Evolutionary conservation across 2,113 vertebrate genomes (phyloP), one percentile per base, ranked within the genome.

Genomic region (Osmerus mordax): DNA sequence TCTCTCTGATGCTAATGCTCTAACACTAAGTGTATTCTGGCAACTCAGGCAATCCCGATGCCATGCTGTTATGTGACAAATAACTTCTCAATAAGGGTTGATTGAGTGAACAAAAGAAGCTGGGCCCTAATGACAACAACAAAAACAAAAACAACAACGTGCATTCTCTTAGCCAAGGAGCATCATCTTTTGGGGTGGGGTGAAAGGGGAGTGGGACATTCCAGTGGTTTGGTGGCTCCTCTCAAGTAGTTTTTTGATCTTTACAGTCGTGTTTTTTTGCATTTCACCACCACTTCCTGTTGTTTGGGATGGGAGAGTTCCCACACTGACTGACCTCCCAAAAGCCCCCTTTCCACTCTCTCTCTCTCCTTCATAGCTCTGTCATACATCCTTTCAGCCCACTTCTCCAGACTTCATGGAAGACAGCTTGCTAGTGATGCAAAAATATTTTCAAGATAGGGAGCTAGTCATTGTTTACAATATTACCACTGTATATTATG

Each of bases 91-190:
- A 85, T 82, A 64, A 81, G 74, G 71, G 76, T 25, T 78, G 67
- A 3, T 21, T 90, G 80, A 88, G 87, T 89, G 87, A 85, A 90
- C 87, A 91, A 87, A 89, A 83, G 83, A 72, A 85, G 84, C 82
- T 82, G 81, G 73, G 79, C 75, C 62, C 63, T 65, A 76, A 83
- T 73, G 81, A 81, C 79, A 83, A 84, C 12, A 66, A 56, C 21
- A 86, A 87, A 83, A 86, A 81, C 87, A 81, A n/a, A n/a, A n/a
- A 78, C 84, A 78, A 79, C 52, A 77, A 84, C 60, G 15, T 80
- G 52, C 4, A 62, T n/a, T 25, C 14, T 13, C 55, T 36, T 5
- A 51, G 61, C 32, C 28, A 67, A 51, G 14, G 21, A 51, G 67
- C 71, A 69, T 70, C 0, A 11, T 62, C 16, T 53, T 83, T 82